These are phyloP conservation scores for Cheilosia soror DNA, from an alignment of 2,888 invertebrate genomes.

Conservation along the genomic window DNA sequence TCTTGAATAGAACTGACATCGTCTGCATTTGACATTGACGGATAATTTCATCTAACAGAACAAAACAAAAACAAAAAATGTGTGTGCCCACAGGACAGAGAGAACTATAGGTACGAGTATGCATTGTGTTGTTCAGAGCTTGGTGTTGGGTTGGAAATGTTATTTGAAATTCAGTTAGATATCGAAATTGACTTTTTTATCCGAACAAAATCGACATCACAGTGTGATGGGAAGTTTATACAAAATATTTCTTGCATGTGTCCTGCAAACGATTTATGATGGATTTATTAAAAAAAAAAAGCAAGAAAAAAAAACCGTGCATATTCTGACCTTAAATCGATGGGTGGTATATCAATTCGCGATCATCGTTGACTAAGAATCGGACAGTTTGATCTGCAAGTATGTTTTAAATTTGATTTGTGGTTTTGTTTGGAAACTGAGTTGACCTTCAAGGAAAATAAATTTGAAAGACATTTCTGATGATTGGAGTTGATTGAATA, in stretches of 20 bases:
- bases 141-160: slow-evolving; percentile 36
- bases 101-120: slow-evolving; percentile 4
- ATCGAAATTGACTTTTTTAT: slow-evolving; percentile 64
- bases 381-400: too few relatives aligned
- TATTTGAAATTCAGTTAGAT: slow-evolving; percentile 63
- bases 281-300: not conserved
- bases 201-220: slow-evolving; percentile 37
- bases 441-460: too few relatives aligned
- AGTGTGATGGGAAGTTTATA: slow-evolving; percentile 18
- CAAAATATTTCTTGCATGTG: slow-evolving; percentile 30
- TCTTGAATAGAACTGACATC: slow-evolving; percentile 60
- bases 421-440: too few relatives aligned
- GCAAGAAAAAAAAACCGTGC: too few relatives aligned
- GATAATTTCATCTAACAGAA: slow-evolving; percentile 56
- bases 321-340: not conserved
- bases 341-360: slow-evolving; percentile 13
- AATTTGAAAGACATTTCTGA: too few relatives aligned
- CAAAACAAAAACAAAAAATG: slow-evolving; percentile 5
- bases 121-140: slow-evolving; percentile 44
- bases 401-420: too few relatives aligned
- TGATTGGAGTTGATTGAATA: too few relatives aligned
- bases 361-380: slow-evolving; percentile 22
- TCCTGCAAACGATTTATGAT: slow-evolving; percentile 47
- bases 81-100: slow-evolving; percentile 41
- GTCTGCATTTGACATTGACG: slow-evolving; percentile 72